Conservation (phyloP, 2,113 vertebrate genomes). For the Marcusenius ussheri region DNA sequence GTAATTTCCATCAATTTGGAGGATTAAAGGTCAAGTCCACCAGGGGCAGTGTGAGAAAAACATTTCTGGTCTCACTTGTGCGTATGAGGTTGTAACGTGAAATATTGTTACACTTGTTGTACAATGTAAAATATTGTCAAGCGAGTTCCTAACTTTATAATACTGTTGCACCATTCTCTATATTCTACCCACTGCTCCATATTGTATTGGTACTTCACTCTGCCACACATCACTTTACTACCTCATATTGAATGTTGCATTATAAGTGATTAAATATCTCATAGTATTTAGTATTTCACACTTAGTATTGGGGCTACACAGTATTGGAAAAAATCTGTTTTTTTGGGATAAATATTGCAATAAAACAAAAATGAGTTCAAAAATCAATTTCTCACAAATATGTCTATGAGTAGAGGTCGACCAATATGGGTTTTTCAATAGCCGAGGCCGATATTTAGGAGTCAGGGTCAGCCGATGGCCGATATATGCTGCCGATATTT, state of each 20-base stretch:
- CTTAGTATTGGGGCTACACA: background rate
- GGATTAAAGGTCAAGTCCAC: background rate
- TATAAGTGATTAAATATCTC: background rate
- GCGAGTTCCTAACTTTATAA: background rate
- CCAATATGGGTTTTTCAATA: too few species aligned
- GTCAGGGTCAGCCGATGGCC: too few species aligned
- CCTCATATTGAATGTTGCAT: background rate
- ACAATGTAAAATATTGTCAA: too few species aligned
- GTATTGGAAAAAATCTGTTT: background rate
- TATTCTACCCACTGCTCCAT: background rate
- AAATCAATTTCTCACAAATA: background rate
- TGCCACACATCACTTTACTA: background rate
- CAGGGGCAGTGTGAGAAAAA: background rate
- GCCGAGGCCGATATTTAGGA: too few species aligned
- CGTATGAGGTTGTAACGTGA: background rate
- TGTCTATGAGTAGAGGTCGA: background rate
- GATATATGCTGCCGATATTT: too few species aligned
- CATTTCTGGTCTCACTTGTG: background rate
- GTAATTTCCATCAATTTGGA: background rate
- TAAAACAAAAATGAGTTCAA: background rate
- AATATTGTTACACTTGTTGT: background rate
- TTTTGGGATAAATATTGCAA: background rate
- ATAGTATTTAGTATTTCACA: background rate
- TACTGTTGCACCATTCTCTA: background rate
- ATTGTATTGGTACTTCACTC: background rate